phyloP scores from a whole-genome alignment of 2,113 vertebrate species.

The Ictidomys tridecemlineatus region DNA sequence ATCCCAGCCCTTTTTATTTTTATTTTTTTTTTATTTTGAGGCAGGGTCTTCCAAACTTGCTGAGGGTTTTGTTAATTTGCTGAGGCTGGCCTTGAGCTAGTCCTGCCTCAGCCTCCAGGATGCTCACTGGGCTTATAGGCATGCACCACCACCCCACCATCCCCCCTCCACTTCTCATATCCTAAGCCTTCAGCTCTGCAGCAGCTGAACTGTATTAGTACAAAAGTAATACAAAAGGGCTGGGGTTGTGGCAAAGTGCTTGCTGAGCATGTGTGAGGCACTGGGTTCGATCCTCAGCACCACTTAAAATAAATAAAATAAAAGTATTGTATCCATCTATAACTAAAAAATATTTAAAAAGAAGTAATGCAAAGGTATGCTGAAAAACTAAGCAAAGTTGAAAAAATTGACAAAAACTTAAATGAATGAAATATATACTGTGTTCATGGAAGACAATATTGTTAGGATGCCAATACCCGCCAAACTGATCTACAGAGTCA shows the following conservation, averaged over 20 bases:
- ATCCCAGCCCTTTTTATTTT: background rate
- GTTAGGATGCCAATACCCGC: background rate
- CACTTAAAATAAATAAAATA: too few relatives aligned
- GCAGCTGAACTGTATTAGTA: background rate
- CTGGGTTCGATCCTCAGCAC: too few relatives aligned
- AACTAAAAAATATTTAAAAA: too few relatives aligned
- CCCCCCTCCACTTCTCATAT: background rate
- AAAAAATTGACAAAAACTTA: conserved; percentile 28
- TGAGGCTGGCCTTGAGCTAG: background rate
- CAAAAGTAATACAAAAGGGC: background rate
- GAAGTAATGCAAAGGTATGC: background rate
- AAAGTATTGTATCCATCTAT: too few relatives aligned
- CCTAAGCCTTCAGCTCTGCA: background rate
- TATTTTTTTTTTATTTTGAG: background rate
- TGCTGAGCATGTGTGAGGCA: too few relatives aligned
- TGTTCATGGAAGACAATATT: conserved; percentile 36
- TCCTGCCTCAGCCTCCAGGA: background rate
- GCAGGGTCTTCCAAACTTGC: background rate
- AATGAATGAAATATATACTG: conserved; percentile 38
- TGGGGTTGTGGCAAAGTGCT: too few relatives aligned
- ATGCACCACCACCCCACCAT: background rate
- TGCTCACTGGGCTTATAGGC: background rate
- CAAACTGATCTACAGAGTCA: background rate
- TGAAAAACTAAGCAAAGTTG: conserved; percentile 23
- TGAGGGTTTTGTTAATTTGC: background rate